Conservation (phyloP, 2,888 invertebrate genomes). For the Acanthosepion lycidas region DNA sequence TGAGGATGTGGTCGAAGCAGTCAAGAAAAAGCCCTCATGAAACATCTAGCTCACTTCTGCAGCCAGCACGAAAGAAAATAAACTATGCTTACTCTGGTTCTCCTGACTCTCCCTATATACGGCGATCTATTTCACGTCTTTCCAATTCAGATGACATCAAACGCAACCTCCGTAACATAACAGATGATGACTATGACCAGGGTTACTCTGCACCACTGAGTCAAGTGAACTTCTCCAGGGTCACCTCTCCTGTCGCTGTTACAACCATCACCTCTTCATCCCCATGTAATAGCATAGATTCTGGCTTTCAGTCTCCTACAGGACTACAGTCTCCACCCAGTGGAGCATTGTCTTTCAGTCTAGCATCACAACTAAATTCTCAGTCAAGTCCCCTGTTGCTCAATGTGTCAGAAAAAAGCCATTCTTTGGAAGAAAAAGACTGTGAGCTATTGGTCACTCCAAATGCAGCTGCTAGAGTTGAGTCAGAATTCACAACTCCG, state of each 20-base stretch:
- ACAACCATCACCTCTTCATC: neutral
- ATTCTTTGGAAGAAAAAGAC: neutral
- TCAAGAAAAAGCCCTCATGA: neutral
- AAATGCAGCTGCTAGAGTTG: neutral
- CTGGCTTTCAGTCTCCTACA: conserved; percentile 41
- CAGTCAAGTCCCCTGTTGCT: neutral
- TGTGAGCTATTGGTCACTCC: neutral
- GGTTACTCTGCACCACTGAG: neutral
- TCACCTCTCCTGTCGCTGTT: neutral
- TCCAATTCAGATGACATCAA: conserved; percentile 40
- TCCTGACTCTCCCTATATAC: conserved; percentile 24
- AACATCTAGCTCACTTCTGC: neutral
- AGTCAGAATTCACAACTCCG: neutral
- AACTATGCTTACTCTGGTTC: conserved; percentile 1
- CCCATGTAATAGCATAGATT: conserved; percentile 17
- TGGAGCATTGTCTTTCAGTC: neutral
- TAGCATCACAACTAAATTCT: neutral
- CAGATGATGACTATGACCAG: conserved; percentile 35
- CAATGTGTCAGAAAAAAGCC: neutral
- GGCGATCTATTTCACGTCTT: neutral
- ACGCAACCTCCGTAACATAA: conserved; percentile 44
- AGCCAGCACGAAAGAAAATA: neutral
- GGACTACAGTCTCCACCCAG: neutral
- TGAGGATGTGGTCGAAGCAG: neutral
- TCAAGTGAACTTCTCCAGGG: neutral